Percentiles rank a stretch among this genome's conserved stretches.
Evolutionary conservation across 2,113 vertebrate genomes (phyloP).

Genomic region (Odontesthes bonariensis): DNA sequence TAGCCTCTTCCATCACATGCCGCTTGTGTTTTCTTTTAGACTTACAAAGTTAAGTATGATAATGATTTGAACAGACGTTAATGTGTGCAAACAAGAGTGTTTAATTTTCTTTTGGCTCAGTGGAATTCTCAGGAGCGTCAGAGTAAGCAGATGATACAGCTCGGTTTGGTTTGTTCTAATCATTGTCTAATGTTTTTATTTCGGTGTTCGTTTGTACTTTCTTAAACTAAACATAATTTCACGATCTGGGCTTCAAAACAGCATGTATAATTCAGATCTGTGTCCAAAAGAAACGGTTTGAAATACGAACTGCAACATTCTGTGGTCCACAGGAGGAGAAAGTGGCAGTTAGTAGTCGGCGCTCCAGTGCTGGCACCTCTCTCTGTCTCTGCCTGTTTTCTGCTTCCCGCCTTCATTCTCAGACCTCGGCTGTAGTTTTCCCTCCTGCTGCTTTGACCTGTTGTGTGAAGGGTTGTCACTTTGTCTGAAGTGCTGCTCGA

Average conservation of each 20-base stretch:
- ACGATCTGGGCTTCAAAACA: neutral
- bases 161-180: neutral
- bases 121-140: neutral
- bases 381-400: neutral
- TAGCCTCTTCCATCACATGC: neutral
- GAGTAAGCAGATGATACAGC: neutral
- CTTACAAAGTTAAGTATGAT: neutral
- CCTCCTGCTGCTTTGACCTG: constrained; percentile 17
- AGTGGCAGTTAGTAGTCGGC: neutral
- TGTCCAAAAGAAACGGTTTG: neutral
- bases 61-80: neutral
- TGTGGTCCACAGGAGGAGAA: neutral
- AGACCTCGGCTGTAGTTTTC: constrained; percentile 19
- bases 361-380: too few species aligned
- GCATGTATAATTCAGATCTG: neutral
- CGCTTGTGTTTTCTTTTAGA: too few species aligned
- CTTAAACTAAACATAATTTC: neutral
- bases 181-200: neutral
- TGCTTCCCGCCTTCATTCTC: neutral
- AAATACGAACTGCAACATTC: neutral
- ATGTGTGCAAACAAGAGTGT: neutral
- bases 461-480: constrained; percentile 5
- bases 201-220: neutral
- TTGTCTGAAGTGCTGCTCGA: constrained; percentile 6
- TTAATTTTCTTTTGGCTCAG: neutral